phyloP scores from a whole-genome alignment of 2,113 vertebrate species.

The Psilopsiagon aurifrons region DNA sequence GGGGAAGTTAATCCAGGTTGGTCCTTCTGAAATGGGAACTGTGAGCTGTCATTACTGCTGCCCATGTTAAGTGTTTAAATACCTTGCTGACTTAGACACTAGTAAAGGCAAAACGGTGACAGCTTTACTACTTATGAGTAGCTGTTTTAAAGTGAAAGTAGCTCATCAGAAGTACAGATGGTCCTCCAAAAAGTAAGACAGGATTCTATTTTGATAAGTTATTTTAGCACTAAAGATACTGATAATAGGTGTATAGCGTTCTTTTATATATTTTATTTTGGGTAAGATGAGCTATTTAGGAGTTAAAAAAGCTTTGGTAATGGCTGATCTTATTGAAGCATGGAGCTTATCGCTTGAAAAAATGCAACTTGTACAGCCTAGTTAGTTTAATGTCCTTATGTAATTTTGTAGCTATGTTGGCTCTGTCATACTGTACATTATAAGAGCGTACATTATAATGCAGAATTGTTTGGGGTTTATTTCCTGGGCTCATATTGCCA shows the following conservation, averaged over 20 bases:
- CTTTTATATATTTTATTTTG: neutral
- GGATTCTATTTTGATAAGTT: neutral
- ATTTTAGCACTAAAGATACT: neutral
- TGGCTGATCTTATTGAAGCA: neutral
- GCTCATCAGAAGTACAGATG: neutral
- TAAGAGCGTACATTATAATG: neutral
- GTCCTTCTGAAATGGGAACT: neutral
- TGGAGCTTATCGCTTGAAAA: neutral
- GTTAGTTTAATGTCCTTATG: neutral
- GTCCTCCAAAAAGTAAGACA: neutral
- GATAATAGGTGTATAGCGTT: neutral
- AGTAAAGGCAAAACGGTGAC: neutral
- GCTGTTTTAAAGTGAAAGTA: neutral
- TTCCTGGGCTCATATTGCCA: neutral
- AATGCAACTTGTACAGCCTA: neutral
- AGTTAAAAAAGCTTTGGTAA: neutral
- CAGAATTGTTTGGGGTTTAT: neutral
- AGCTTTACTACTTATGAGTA: neutral
- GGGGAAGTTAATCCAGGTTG: constrained; percentile 95
- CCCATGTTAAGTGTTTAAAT: neutral
- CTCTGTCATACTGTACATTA: neutral
- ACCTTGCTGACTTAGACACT: neutral
- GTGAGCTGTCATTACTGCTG: neutral
- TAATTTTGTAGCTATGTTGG: neutral
- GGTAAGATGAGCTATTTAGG: neutral